Percentiles rank a stretch among this genome's conserved stretches.
Conservation (phyloP, 2,113 vertebrate genomes). For the Eolophus roseicapilla region DNA sequence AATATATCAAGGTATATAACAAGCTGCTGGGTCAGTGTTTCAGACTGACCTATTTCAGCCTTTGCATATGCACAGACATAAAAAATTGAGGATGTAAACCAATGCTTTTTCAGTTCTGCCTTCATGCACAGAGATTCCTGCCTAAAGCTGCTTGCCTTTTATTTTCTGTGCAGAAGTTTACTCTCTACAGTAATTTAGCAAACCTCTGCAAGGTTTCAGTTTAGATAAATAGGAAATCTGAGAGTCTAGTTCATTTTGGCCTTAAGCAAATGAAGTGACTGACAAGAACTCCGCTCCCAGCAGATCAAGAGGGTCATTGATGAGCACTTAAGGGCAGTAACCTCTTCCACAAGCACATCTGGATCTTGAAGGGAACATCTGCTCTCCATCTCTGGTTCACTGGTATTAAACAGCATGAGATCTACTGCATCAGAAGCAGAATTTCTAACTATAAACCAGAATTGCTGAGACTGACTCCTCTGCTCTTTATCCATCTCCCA, state of each 20-base stretch:
- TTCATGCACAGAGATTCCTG: not conserved
- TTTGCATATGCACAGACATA: not conserved
- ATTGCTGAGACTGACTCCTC: not conserved
- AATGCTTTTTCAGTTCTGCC: not conserved
- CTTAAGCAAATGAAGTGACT: not conserved
- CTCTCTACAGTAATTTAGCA: not conserved
- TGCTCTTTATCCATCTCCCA: not conserved
- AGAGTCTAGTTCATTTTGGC: not conserved
- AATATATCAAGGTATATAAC: not conserved
- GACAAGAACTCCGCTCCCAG: rapidly evolving
- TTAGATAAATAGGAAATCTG: not conserved
- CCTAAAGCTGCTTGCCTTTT: not conserved
- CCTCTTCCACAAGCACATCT: not conserved
- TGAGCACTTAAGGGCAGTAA: not conserved
- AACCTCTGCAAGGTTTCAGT: not conserved
- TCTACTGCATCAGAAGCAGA: not conserved
- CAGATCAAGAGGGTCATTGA: not conserved
- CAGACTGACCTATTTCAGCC: not conserved
- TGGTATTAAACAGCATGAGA: not conserved
- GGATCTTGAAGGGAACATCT: not conserved
- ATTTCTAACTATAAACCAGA: not conserved
- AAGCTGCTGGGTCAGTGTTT: not conserved
- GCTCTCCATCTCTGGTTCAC: not conserved
- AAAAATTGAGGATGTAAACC: not conserved
- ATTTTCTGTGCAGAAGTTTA: not conserved